Conservation (phyloP, 2,888 invertebrate genomes). For the Sepioteuthis lessoniana region DNA sequence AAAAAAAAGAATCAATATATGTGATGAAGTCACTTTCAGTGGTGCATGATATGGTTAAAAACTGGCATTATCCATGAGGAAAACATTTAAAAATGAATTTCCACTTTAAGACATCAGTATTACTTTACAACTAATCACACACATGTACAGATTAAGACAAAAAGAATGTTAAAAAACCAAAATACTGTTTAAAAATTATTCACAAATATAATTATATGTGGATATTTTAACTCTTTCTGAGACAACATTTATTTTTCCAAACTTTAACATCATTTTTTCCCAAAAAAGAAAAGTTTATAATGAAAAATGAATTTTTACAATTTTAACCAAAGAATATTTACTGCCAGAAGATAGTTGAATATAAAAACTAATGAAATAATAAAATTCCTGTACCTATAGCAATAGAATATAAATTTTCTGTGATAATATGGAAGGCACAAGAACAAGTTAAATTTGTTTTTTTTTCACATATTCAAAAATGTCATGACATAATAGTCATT, state of each 20-base stretch:
- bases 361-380: slow-evolving; percentile 14
- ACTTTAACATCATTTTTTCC: neutral
- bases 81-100: neutral
- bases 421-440: slow-evolving; percentile 44
- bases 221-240: slow-evolving; percentile 8
- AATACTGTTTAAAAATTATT: neutral
- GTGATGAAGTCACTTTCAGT: neutral
- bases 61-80: neutral
- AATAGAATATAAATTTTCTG: neutral
- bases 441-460: slow-evolving; percentile 3
- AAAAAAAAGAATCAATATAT: neutral
- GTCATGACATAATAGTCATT: neutral
- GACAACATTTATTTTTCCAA: slow-evolving; percentile 33
- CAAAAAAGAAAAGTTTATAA: neutral
- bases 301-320: slow-evolving; percentile 24
- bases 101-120: neutral
- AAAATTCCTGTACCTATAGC: neutral
- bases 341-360: neutral
- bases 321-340: slow-evolving; percentile 24
- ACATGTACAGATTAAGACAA: neutral
- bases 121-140: neutral
- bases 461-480: neutral
- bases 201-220: slow-evolving; percentile 33
- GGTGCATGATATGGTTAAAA: neutral
- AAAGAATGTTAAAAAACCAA: neutral